Evolutionary conservation across 2,888 invertebrate species (phyloP).

Genomic region (Perizoma flavofasciatum): DNA sequence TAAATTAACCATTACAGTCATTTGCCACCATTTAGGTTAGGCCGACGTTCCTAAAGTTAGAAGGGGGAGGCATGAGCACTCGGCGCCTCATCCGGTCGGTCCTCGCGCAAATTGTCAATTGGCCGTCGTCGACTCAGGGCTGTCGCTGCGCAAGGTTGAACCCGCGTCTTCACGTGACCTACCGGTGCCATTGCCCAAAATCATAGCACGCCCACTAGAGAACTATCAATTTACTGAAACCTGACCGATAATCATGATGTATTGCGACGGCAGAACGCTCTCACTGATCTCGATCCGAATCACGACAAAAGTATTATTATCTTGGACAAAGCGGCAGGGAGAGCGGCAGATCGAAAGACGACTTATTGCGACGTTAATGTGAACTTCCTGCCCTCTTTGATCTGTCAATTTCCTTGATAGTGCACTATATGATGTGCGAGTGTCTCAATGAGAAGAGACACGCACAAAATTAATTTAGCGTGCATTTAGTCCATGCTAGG

Average conservation of each 20-base stretch:
- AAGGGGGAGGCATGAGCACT: slow-evolving; percentile 72
- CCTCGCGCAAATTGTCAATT: slow-evolving; percentile 78
- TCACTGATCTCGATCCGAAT: slow-evolving; percentile 4
- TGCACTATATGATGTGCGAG: slow-evolving; percentile 63
- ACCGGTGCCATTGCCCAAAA: slow-evolving; percentile 47
- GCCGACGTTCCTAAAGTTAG: slow-evolving; percentile 65
- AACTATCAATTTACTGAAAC: slow-evolving; percentile 10
- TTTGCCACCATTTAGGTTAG: slow-evolving; percentile 58
- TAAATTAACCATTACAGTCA: slow-evolving; percentile 53
- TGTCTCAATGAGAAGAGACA: slow-evolving; percentile 61
- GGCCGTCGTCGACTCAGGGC: slow-evolving; percentile 68
- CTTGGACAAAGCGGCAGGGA: slow-evolving; percentile 42
- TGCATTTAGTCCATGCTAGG: slow-evolving; percentile 27
- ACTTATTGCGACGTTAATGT: slow-evolving; percentile 67
- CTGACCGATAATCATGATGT: slow-evolving; percentile 7
- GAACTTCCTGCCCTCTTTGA: slow-evolving; percentile 76
- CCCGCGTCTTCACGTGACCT: slow-evolving; percentile 56
- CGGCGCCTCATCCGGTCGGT: slow-evolving; percentile 78
- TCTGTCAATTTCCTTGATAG: slow-evolving; percentile 73
- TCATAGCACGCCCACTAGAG: slow-evolving; percentile 22
- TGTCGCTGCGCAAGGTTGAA: slow-evolving; percentile 65
- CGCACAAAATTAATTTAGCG: slow-evolving; percentile 59
- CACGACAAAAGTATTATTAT: slow-evolving; percentile 10
- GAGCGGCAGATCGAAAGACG: slow-evolving; percentile 61
- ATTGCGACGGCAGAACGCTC: background rate